These are phyloP conservation scores for Zaprionus nigranus DNA, from an alignment of 1,140 invertebrate species.

Conservation along the genomic window DNA sequence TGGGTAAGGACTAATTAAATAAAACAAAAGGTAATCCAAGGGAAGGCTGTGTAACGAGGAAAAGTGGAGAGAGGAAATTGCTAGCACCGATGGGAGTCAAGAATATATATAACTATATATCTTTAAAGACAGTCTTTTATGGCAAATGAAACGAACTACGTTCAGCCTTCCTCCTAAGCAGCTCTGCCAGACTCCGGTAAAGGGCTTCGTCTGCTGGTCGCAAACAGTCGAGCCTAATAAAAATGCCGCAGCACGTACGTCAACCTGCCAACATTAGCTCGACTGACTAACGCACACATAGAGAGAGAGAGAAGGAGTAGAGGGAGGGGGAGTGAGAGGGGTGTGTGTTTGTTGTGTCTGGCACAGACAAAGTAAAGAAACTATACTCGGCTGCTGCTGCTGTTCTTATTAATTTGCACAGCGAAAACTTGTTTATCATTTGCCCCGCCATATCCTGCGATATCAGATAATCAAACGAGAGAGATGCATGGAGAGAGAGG, in stretches of 20 bases:
- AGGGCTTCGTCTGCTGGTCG: conserved; percentile 56
- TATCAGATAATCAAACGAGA: conserved; percentile 41
- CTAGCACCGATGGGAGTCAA: too few relatives aligned
- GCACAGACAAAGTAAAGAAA: conserved; percentile 23
- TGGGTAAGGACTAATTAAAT: conserved; percentile 69
- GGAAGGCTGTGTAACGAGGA: background rate
- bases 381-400: conserved; percentile 28
- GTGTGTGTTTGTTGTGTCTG: conserved; percentile 22
- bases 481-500: conserved; percentile 1
- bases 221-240: conserved; percentile 78
- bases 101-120: background rate
- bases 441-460: conserved; percentile 63
- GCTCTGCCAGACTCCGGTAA: conserved; percentile 45
- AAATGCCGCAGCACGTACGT: conserved; percentile 81
- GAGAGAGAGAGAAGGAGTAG: background rate
- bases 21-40: conserved; percentile 73
- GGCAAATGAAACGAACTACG: conserved; percentile 58
- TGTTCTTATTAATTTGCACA: conserved; percentile 77
- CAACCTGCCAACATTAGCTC: conserved; percentile 76
- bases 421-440: conserved; percentile 70
- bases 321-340: background rate
- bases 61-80: background rate
- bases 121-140: conserved; percentile 53
- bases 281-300: conserved; percentile 44
- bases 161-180: conserved; percentile 2